Evolutionary conservation across 1,140 invertebrate species (phyloP).

Genomic region (Magallana angulata): DNA sequence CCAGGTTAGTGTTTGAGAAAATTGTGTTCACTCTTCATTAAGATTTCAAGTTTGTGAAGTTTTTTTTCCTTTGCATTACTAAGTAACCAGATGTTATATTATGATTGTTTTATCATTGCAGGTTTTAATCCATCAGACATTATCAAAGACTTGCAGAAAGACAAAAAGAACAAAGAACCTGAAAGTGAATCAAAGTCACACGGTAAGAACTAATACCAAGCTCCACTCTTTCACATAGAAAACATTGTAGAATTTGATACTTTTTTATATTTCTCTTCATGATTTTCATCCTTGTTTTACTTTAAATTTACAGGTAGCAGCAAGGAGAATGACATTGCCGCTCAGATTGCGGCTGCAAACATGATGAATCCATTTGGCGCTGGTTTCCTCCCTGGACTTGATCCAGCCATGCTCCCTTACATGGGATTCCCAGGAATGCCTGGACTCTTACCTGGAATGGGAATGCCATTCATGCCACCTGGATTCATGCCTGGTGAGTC

Average conservation of each 20-base stretch:
- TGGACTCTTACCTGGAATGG: conserved; percentile 77
- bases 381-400: conserved; percentile 75
- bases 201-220: neutral
- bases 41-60: neutral
- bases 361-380: conserved; percentile 73
- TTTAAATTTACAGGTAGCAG: conserved; percentile 24
- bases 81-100: neutral
- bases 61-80: neutral
- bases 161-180: conserved; percentile 45
- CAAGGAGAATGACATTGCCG: conserved; percentile 43
- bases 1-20: neutral
- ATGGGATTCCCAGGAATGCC: conserved; percentile 77
- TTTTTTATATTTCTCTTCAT: too few species aligned
- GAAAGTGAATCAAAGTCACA: conserved; percentile 33
- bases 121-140: conserved; percentile 40
- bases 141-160: conserved; percentile 37
- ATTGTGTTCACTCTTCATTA: neutral
- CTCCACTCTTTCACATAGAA: too few species aligned
- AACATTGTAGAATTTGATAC: too few species aligned
- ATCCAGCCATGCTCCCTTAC: conserved; percentile 78
- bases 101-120: neutral
- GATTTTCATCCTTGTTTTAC: neutral
- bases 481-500: conserved; percentile 77
- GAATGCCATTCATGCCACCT: conserved; percentile 76
- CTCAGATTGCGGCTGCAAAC: conserved; percentile 52